phyloP scores from a whole-genome alignment of 2,888 invertebrate genomes.

The Drosophila testacea region DNA sequence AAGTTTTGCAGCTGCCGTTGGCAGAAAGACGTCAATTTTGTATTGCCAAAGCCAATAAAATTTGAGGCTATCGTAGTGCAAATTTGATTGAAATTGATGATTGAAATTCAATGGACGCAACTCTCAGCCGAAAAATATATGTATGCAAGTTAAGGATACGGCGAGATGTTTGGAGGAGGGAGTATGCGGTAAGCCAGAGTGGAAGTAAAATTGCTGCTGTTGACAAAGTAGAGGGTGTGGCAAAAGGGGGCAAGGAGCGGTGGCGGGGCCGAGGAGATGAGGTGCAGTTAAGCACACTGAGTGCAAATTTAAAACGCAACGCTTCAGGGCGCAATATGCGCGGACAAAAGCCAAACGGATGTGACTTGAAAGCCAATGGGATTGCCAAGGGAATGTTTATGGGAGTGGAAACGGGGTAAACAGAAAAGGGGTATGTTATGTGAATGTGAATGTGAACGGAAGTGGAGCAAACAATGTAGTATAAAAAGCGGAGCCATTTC shows the following conservation, averaged over 20 bases:
- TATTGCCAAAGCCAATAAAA: constrained; percentile 53
- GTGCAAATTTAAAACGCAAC: constrained; percentile 50
- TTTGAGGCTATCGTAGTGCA: constrained; percentile 40
- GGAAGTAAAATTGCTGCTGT: constrained; percentile 47
- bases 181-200: constrained; percentile 28
- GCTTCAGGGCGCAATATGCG: constrained; percentile 56
- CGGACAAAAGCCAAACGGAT: constrained; percentile 64
- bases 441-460: constrained; percentile 29
- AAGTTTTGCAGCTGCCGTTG: constrained; percentile 50
- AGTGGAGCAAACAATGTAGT: constrained; percentile 41
- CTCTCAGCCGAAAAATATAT: constrained; percentile 22
- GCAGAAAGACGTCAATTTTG: constrained; percentile 34
- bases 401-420: not conserved
- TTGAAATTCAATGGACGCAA: constrained; percentile 53
- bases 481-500: constrained; percentile 30
- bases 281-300: constrained; percentile 37
- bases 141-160: constrained; percentile 19
- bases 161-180: not conserved
- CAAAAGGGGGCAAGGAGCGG: not conserved
- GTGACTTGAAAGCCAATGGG: constrained; percentile 61
- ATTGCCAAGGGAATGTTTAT: constrained; percentile 15
- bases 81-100: constrained; percentile 70
- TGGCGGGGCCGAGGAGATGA: not conserved
- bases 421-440: not conserved
- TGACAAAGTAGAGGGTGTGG: constrained; percentile 40